phyloP scores from a whole-genome alignment of 2,888 invertebrate species.

The Caenorhabditis sulstoni region DNA sequence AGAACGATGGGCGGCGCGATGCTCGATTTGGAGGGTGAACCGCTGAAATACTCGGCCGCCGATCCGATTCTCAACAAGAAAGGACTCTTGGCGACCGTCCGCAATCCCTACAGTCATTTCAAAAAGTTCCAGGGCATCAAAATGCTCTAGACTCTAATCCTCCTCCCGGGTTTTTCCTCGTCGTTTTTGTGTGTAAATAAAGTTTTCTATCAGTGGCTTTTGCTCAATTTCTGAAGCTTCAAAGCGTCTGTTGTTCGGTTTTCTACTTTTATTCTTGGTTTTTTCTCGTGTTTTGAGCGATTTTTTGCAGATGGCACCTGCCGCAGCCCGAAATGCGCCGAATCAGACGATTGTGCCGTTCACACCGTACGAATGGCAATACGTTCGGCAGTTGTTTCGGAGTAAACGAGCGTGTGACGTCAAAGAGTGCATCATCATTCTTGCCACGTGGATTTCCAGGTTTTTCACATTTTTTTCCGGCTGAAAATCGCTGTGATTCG shows the following conservation, averaged over 20 bases:
- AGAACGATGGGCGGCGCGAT: constrained; percentile 85
- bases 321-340: neutral
- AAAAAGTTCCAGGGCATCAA: constrained; percentile 60
- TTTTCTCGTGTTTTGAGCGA: no score
- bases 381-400: constrained; percentile 52
- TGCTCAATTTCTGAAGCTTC: neutral
- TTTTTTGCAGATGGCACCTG: no score
- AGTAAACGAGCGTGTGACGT: constrained; percentile 56
- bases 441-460: constrained; percentile 66
- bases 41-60: constrained; percentile 67
- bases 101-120: constrained; percentile 70
- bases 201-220: constrained; percentile 3
- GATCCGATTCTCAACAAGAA: constrained; percentile 71
- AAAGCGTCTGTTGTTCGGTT: no score
- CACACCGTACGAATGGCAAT: constrained; percentile 67
- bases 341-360: neutral
- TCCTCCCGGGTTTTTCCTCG: constrained; percentile 4
- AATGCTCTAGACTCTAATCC: constrained; percentile 16
- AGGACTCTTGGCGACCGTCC: constrained; percentile 72
- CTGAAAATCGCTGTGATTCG: neutral
- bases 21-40: constrained; percentile 74
- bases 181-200: constrained; percentile 14
- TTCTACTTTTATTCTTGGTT: no score
- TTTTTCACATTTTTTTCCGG: constrained; percentile 1
- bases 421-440: constrained; percentile 56